Evolutionary conservation across 2,113 vertebrate genomes (phyloP).

Genomic region (Chaenocephalus aceratus): DNA sequence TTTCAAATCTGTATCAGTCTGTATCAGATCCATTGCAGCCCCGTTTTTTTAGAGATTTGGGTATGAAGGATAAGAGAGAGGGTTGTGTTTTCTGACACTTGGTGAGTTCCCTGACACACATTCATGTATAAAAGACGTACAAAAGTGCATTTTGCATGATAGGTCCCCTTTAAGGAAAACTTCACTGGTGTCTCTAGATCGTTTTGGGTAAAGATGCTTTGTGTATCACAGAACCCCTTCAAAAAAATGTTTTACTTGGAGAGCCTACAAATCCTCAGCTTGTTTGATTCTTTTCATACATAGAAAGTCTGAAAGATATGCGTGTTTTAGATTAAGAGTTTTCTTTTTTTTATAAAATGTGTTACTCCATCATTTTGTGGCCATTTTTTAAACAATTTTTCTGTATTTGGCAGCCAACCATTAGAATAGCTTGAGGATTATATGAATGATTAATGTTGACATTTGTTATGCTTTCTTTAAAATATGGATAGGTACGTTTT

Average conservation of each 20-base stretch:
- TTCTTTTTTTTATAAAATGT: neutral
- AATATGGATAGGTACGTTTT: neutral
- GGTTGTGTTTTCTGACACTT: too few relatives aligned
- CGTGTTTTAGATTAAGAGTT: neutral
- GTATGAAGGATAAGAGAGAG: too few relatives aligned
- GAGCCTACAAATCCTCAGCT: neutral
- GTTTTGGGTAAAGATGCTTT: constrained; percentile 14
- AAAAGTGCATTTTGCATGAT: too few relatives aligned
- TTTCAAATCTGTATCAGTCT: too few relatives aligned
- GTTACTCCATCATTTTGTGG: neutral
- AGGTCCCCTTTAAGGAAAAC: neutral
- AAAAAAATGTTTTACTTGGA: constrained; percentile 7
- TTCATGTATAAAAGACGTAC: too few relatives aligned
- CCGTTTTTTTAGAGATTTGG: too few relatives aligned
- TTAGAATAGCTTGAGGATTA: constrained; percentile 23
- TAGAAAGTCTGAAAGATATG: constrained; percentile 6
- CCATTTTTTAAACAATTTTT: neutral
- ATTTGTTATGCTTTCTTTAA: neutral
- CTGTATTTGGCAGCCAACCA: constrained; percentile 11
- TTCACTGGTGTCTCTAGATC: constrained; percentile 12
- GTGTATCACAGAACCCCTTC: constrained; percentile 14
- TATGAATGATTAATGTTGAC: constrained; percentile 22
- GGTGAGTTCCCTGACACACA: too few relatives aligned
- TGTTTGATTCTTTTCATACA: constrained; percentile 23
- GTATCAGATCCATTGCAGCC: too few relatives aligned